Evolutionary conservation across 1,140 invertebrate genomes (phyloP).

Genomic region (Lutraria rhynchaena): DNA sequence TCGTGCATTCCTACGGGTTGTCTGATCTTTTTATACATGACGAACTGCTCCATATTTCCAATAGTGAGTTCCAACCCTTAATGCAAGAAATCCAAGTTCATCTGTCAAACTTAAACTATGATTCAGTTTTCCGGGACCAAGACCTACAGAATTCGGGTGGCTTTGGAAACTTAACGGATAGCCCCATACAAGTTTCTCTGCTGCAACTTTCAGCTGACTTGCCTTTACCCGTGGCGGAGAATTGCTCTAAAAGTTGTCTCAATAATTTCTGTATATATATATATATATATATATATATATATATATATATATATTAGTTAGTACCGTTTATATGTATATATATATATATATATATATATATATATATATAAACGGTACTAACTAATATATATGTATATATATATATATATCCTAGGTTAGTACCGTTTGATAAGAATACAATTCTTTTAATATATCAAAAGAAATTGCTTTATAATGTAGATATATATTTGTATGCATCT

Average conservation of each 20-base stretch:
- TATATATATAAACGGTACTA: neutral
- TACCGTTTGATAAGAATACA: neutral
- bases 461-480: slow-evolving; percentile 7
- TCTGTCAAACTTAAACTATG: slow-evolving; percentile 7
- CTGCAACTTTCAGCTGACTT: slow-evolving; percentile 12
- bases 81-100: slow-evolving; percentile 21
- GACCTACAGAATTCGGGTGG: neutral
- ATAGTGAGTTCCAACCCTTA: neutral
- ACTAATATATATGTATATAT: neutral
- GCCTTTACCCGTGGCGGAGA: neutral
- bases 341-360: neutral
- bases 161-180: neutral
- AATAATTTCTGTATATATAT: neutral
- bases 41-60: neutral
- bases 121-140: slow-evolving; percentile 9
- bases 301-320: neutral
- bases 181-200: slow-evolving; percentile 40
- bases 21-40: neutral
- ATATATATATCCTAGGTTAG: neutral
- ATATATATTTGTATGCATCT: slow-evolving; percentile 27
- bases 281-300: neutral
- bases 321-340: neutral
- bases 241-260: neutral
- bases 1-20: neutral
- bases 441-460: neutral